phyloP scores from a whole-genome alignment of 2,888 invertebrate genomes.

The Tenthredo mesomela region DNA sequence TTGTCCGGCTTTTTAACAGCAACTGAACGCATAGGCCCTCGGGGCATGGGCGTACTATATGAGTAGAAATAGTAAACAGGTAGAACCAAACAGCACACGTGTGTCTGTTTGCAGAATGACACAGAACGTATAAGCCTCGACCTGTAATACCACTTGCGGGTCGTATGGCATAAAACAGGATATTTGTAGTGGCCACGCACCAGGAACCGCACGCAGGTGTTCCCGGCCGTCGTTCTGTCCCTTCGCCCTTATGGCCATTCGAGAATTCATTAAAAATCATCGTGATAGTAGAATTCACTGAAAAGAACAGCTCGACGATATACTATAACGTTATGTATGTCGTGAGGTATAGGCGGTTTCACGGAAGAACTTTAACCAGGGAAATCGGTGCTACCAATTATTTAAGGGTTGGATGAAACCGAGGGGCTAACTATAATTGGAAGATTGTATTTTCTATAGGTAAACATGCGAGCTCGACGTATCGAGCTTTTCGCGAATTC shows the following conservation, averaged over 20 bases:
- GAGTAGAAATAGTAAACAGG: constrained; percentile 21
- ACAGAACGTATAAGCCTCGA: constrained; percentile 15
- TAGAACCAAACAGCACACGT: constrained; percentile 26
- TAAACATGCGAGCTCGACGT: neutral
- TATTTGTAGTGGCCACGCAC: constrained; percentile 43
- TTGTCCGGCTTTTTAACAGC: neutral
- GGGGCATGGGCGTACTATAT: neutral
- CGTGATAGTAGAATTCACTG: neutral
- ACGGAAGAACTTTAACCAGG: neutral
- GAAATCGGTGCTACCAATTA: constrained; percentile 4
- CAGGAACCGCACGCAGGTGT: constrained; percentile 42
- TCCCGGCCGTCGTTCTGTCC: constrained; percentile 15
- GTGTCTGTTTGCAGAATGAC: constrained; percentile 43
- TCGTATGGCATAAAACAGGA: constrained; percentile 16
- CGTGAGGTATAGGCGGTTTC: neutral
- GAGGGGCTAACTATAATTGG: neutral
- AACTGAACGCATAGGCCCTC: neutral
- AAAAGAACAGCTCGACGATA: neutral
- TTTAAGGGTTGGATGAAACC: neutral
- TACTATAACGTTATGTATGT: neutral
- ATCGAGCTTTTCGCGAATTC: neutral
- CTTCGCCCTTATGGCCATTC: neutral
- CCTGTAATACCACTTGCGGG: neutral
- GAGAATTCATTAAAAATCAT: neutral
- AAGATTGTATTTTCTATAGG: neutral